Base-by-base conservation (phyloP, 2,797 vertebrate species). In the Scarus forsteni region DNA sequence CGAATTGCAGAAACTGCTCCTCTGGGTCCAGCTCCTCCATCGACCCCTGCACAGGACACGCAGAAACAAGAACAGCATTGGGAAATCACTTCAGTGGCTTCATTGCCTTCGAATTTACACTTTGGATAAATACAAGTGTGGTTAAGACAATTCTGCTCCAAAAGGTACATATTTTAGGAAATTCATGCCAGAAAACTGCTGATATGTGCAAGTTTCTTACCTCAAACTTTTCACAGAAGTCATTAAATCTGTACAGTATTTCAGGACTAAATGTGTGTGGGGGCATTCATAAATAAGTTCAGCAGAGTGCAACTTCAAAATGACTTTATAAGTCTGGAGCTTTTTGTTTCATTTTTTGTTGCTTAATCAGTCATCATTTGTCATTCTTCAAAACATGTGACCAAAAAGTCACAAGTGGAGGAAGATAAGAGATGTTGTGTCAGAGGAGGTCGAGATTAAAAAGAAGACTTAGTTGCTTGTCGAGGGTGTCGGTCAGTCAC, bases 1-100 rank as follows among this genome's bases (percentile, higher is more conserved):
- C 96, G 74, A 92, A 92, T 27, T 80, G 95, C 54, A 99, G 95
- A 89, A 99, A 96, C 68, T 93, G 94, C 45, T 98, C 97, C 45
- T 98, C 97, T 54, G 94, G 92, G 59, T 97, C 95, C 85, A 92
- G 72, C 60, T 92, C 89, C 79, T 95, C 94, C 94, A 95, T 95
- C 5, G 64, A 88, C 51, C 45, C 73, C 81, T 91, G 58, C 39
- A 52, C 42, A 50, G 35, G 5, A 61, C 62, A 50, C 1, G 8
- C 14, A 60, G 10, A 10, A 40, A 48, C 36, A 49, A n/a, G 0
- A 8, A 40, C 10, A 12, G 13, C 5, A 42, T 9, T 45, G 14
- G 60, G 61, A 49, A 27, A 59, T 54, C 34, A 19, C n/a, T 18
- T 15, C 38, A 42, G 54, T 53, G 12, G 49, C 19, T 68, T 40